A percentile compares a stretch with the other conserved stretches of the same genome.
Evolutionary conservation across 2,113 vertebrate species (phyloP).

Genomic region (Pampusana beccarii): DNA sequence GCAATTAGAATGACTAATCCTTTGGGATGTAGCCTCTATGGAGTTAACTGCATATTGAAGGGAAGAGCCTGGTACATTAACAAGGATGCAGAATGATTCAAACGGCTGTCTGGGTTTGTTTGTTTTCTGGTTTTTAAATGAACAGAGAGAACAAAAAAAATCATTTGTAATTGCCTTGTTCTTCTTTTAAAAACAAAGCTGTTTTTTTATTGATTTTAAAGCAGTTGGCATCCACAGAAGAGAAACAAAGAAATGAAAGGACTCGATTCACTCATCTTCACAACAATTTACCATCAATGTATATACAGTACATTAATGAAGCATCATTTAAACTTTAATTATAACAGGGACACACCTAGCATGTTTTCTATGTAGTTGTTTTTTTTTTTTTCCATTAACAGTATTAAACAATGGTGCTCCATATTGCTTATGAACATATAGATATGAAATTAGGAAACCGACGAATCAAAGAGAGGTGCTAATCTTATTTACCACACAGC

Average conservation of each 20-base stretch:
- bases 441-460: constrained; percentile 90
- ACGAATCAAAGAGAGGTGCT: constrained; percentile 89
- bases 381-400: constrained; percentile 90
- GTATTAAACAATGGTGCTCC: constrained; percentile 96
- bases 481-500: constrained; percentile 91
- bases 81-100: constrained; percentile 59
- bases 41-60: constrained; percentile 69
- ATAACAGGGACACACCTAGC: constrained; percentile 90
- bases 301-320: constrained; percentile 93
- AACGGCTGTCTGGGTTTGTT: constrained; percentile 63
- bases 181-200: constrained; percentile 75
- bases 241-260: constrained; percentile 87
- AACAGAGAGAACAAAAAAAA: constrained; percentile 79
- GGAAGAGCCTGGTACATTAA: constrained; percentile 68
- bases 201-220: constrained; percentile 82
- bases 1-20: constrained; percentile 66
- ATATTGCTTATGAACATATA: constrained; percentile 99
- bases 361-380: constrained; percentile 85
- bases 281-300: constrained; percentile 90
- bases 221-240: constrained; percentile 91
- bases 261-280: constrained; percentile 86
- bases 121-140: constrained; percentile 74
- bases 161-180: constrained; percentile 67
- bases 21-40: constrained; percentile 64
- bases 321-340: constrained; percentile 91